Conservation (phyloP, 1,140 invertebrate species). For the Globodera rostochiensis region DNA sequence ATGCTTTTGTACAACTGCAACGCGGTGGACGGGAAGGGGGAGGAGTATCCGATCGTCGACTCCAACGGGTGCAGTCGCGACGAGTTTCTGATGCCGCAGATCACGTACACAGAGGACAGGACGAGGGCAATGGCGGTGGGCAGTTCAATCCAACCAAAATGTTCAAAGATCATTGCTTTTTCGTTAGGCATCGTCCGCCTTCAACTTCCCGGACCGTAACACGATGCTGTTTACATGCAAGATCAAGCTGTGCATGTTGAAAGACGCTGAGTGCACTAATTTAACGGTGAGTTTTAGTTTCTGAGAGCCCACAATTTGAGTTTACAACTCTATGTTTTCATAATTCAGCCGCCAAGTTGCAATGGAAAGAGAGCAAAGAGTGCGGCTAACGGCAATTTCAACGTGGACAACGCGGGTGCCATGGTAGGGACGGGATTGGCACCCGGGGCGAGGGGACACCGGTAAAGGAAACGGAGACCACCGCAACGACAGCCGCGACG, state of each 20-base stretch:
- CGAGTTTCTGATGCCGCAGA: constrained; percentile 54
- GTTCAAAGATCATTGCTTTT: neutral
- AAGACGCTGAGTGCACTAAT: constrained; percentile 46
- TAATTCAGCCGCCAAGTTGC: constrained; percentile 58
- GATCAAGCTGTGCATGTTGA: constrained; percentile 53
- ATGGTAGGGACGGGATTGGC: neutral
- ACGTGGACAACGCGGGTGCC: constrained; percentile 20
- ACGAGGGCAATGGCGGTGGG: constrained; percentile 56
- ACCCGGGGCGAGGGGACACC: neutral
- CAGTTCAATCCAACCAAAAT: neutral
- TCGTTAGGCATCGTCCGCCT: constrained; percentile 55
- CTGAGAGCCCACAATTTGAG: neutral
- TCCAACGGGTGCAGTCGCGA: constrained; percentile 59
- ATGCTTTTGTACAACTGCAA: constrained; percentile 60
- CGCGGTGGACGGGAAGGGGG: constrained; percentile 59
- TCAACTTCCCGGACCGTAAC: constrained; percentile 62
- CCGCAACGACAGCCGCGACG: constrained; percentile 29
- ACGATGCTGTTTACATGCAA: constrained; percentile 58
- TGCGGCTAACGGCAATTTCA: constrained; percentile 29
- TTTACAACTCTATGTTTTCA: neutral
- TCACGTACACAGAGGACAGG: constrained; percentile 51
- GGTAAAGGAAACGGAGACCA: constrained; percentile 7
- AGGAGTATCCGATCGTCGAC: constrained; percentile 54
- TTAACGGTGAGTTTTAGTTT: constrained; percentile 31
- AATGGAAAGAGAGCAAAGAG: constrained; percentile 28